These are phyloP conservation scores for Lytechinus variegatus DNA, from an alignment of 35 echinoderm and acorn worm genomes.

Conservation along the genomic window DNA sequence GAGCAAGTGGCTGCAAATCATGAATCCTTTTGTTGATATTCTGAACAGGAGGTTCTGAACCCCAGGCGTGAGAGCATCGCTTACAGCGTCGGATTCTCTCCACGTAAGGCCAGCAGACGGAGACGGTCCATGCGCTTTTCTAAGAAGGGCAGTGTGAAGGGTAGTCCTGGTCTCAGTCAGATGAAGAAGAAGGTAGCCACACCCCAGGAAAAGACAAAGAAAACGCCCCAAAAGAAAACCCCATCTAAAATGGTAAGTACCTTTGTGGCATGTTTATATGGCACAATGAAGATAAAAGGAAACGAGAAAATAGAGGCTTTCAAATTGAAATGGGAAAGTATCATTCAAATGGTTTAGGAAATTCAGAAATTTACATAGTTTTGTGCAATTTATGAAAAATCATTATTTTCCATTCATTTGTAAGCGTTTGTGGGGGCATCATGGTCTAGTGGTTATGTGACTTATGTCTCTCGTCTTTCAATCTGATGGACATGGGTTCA, in stretches of 20 bases:
- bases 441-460: too few relatives aligned
- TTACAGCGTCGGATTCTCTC: conserved; percentile 60
- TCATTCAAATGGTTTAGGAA: too few relatives aligned
- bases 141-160: conserved; percentile 45
- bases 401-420: too few relatives aligned
- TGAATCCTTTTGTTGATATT: background rate
- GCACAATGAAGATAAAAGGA: too few relatives aligned
- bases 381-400: too few relatives aligned
- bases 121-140: conserved; percentile 20
- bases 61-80: conserved; percentile 52
- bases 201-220: background rate
- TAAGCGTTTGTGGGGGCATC: too few relatives aligned
- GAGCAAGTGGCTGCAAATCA: too few relatives aligned
- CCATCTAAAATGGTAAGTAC: conserved; percentile 22
- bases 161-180: background rate
- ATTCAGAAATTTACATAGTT: too few relatives aligned
- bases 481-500: too few relatives aligned
- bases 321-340: too few relatives aligned
- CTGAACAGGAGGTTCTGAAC: background rate
- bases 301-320: too few relatives aligned
- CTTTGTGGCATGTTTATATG: background rate
- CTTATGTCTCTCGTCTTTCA: too few relatives aligned
- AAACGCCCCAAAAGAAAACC: background rate
- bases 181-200: conserved; percentile 1
- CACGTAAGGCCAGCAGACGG: conserved; percentile 17